Evolutionary conservation across 2,113 vertebrate genomes (phyloP).

Genomic region (Cynoglossus semilaevis): DNA sequence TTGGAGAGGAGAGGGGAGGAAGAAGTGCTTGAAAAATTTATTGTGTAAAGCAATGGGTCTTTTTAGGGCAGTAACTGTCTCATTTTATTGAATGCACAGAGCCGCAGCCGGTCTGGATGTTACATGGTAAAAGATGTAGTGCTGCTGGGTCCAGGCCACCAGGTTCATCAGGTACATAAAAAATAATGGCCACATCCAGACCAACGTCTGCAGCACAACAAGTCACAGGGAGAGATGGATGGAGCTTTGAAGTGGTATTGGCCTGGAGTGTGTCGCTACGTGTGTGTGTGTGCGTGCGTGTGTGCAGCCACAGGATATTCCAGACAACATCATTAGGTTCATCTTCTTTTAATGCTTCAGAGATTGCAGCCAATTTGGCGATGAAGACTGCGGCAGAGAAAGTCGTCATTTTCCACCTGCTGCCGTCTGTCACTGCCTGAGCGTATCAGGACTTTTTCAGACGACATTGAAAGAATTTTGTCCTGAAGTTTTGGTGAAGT

Average conservation of each 20-base stretch:
- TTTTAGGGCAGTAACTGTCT: constrained; percentile 19
- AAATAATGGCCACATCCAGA: constrained; percentile 49
- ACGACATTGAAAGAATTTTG: constrained; percentile 23
- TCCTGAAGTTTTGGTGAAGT: constrained; percentile 38
- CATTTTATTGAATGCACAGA: constrained; percentile 25
- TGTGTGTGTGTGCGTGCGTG: constrained; percentile 7
- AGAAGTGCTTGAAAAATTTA: constrained; percentile 17
- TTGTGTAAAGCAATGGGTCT: constrained; percentile 4
- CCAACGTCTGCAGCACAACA: constrained; percentile 29
- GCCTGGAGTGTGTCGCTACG: constrained; percentile 12
- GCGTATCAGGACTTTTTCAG: constrained; percentile 27
- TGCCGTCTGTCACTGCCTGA: constrained; percentile 26
- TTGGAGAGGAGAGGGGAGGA: constrained; percentile 9
- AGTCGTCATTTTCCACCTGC: constrained; percentile 20
- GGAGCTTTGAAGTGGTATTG: constrained; percentile 45
- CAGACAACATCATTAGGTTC: constrained; percentile 36
- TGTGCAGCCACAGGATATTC: constrained; percentile 27
- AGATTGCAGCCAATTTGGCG: constrained; percentile 33
- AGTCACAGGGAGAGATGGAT: constrained; percentile 34
- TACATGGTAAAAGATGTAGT: constrained; percentile 47
- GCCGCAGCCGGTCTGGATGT: constrained; percentile 17
- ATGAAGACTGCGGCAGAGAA: constrained; percentile 29
- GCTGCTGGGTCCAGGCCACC: constrained; percentile 30
- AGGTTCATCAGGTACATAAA: constrained; percentile 55
- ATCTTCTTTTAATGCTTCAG: constrained; percentile 29